phyloP scores from a whole-genome alignment of 2,797 vertebrate genomes.

The Gobionotothen gibberifrons region DNA sequence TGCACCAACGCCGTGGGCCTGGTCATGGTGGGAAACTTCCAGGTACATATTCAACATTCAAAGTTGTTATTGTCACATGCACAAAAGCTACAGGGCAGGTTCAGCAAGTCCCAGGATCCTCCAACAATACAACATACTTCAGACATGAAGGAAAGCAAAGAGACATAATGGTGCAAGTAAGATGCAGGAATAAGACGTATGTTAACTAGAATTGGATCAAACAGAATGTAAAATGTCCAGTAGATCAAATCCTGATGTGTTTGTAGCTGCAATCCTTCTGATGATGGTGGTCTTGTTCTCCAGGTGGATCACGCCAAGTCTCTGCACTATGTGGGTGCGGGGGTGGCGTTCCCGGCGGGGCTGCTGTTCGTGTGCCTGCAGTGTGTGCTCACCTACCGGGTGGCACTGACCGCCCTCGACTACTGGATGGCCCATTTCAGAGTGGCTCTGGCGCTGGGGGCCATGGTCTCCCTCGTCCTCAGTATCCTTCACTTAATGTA shows the following conservation, averaged over 20 bases:
- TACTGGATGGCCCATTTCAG: conserved; percentile 91
- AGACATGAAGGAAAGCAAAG: no score
- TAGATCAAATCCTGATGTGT: no score
- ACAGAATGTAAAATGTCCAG: no score
- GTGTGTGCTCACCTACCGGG: conserved; percentile 91
- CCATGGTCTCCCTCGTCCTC: conserved; percentile 90
- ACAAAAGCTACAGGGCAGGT: no score
- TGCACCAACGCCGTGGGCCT: conserved; percentile 91
- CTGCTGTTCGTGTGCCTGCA: conserved; percentile 93
- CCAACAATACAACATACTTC: no score
- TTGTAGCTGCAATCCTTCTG: neutral
- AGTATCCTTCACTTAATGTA: conserved; percentile 88
- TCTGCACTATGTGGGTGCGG: conserved; percentile 92
- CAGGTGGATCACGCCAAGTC: conserved; percentile 94
- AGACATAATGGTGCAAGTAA: no score
- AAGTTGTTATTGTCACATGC: no score
- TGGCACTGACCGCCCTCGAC: conserved; percentile 88
- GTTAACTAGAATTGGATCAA: no score
- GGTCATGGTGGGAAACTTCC: conserved; percentile 94
- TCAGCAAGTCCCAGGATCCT: no score
- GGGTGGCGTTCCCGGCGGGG: conserved; percentile 91
- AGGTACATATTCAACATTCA: conserved; percentile 77
- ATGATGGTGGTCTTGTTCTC: neutral
- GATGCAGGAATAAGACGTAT: no score
- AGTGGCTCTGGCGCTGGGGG: conserved; percentile 86